Percentiles rank a stretch among this genome's conserved stretches.
Conservation (phyloP, 2,888 invertebrate genomes). For the Poecilobothrus nobilitatus region DNA sequence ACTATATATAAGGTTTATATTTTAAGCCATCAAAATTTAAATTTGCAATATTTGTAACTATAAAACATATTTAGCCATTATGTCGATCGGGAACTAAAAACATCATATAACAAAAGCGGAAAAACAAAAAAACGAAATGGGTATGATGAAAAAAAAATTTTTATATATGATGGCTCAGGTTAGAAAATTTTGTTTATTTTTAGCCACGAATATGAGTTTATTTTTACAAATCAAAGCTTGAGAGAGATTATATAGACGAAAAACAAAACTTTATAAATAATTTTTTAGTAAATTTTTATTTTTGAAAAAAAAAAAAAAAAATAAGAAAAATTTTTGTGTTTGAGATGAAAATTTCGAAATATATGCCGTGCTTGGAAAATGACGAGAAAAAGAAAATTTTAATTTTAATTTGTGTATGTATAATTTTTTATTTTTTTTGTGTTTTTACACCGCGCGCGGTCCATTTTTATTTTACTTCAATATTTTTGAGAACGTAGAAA, state of each 20-base stretch:
- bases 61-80: too few species aligned
- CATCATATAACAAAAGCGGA: not conserved
- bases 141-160: not conserved
- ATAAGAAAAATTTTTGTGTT: not conserved
- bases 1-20: too few species aligned
- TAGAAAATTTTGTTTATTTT: slow-evolving; percentile 1
- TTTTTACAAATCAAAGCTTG: slow-evolving; percentile 3
- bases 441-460: not conserved
- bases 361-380: not conserved
- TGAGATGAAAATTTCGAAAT: slow-evolving; percentile 2
- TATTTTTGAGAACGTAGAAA: not conserved
- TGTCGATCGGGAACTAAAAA: not conserved
- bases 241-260: slow-evolving; percentile 2
- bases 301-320: not conserved
- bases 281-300: not conserved
- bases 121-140: not conserved
- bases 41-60: too few species aligned
- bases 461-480: not conserved
- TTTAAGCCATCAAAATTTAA: too few species aligned
- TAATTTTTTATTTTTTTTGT: not conserved
- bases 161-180: not conserved
- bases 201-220: not conserved
- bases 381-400: not conserved
- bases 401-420: not conserved
- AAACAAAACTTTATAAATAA: slow-evolving; percentile 2